Evolutionary conservation across 1,140 invertebrate species (phyloP), one percentile per base, ranked within the genome.

Genomic region (Lysiphlebus fabarum): DNA sequence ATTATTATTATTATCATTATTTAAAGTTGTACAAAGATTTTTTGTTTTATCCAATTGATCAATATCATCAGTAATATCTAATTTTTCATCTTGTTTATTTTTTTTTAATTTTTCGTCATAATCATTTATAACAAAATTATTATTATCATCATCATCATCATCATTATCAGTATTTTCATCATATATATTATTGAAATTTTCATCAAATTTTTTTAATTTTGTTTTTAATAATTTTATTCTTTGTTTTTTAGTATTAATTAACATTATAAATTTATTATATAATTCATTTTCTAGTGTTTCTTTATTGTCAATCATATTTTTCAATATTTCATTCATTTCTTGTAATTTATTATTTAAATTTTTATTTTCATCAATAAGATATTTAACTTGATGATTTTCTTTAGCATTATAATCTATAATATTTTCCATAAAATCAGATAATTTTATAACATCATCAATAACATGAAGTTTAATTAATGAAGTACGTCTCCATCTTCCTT

Each of bases 191-290:
- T 26, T 42, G 6, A 53, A 26, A 38, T 53, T 38, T 12, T 60
- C 26, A 34, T 26, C 6, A 11, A 45, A 9, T 45, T 44, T 12
- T 6, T 41, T 14, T 7, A 56, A 14, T 36, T 50, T 12, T 37
- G 53, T 42, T 10, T 55, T n/a, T 1, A 64, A 43, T 26, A 55
- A n/a, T 48, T 45, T 41, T 6, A 63, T 63, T 47, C 41, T 58
- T 38, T 33, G 12, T 47, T 64, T 64, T 47, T 64, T 64, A 7
- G 48, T 12, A 37, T 64, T 61, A 4, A 64, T 26, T 11, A 64
- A 5, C 8, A 56, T 12, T 3, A 58, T 8, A 45, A 64, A 64
- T 49, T 49, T 45, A 10, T 26, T 44, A 17, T 61, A 64, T 5
- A 64, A 38, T 7, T 47, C 33, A 11, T 57, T 40, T 12, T 64